Evolutionary conservation across 2,113 vertebrate species (phyloP), one percentile per base, ranked within the genome.

Genomic region (Aepyceros melampus): DNA sequence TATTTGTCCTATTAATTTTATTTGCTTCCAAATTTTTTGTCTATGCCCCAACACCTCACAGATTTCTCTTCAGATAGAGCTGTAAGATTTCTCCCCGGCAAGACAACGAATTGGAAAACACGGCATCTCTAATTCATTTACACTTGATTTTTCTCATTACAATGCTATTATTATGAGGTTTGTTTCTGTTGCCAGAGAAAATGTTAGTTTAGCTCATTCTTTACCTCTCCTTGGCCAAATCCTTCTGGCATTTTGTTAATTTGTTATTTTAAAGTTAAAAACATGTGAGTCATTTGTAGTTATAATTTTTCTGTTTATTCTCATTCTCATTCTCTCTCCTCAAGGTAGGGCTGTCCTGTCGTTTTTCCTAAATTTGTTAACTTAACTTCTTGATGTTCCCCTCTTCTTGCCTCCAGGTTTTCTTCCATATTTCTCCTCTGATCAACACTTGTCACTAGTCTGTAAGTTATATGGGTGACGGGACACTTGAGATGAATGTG

Each of bases 261-360:
- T 85, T 89, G 40, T 25, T 87, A 71, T 94, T 93, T 87, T 89
- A 64, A 92, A 83, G 71, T 87, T 94, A 87, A 87, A 94, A 74
- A 36, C 16, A 36, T 36, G 55, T 33, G 15, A 92, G 7, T 15
- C 25, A 33, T 71, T 84, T 60, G 83, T 23, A 67, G 23, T 55
- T 27, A 31, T 43, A 36, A 27, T 7, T 27, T 81, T 92, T 84
- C 19, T 56, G 10, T 90, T 94, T 90, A 51, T 64, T 88, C 55
- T 93, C 29, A 62, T 90, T 89, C 17, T 85, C 21, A 51, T 84
- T 84, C 23, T 85, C 14, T 84, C n/a, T 55, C 13, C 14, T 90
- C 16, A 51, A 78, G 55, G 31, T 83, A 15, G 87, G 29, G 36
- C 36, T 91, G n/a, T n/a, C n/a, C 55, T 55, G 8, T 64, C 78